These are phyloP conservation scores for Drosophila rufa DNA, from an alignment of 1,140 invertebrate species.

Conservation along the genomic window DNA sequence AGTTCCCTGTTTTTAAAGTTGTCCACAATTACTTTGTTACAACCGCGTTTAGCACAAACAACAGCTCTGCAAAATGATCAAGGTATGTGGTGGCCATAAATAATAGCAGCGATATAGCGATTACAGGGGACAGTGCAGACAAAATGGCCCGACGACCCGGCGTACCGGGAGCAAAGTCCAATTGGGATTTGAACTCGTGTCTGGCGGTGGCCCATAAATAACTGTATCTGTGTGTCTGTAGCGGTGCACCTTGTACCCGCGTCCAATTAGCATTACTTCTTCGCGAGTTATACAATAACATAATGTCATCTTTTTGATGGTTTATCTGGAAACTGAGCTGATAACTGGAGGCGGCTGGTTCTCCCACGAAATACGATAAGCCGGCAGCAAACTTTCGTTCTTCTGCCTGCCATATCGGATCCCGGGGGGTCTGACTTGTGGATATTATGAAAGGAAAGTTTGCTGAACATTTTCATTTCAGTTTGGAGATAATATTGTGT, in stretches of 20 bases:
- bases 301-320: constrained; percentile 1
- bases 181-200: constrained; percentile 41
- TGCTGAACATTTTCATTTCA: not conserved
- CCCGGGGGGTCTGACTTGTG: not conserved
- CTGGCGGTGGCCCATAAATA: constrained; percentile 61
- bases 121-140: not conserved
- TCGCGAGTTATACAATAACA: constrained; percentile 60
- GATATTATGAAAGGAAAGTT: not conserved
- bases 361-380: not conserved
- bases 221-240: constrained; percentile 39
- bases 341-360: not conserved
- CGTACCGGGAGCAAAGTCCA: constrained; percentile 68
- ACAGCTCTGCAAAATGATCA: constrained; percentile 52
- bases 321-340: constrained; percentile 7
- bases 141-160: constrained; percentile 5
- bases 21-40: constrained; percentile 8
- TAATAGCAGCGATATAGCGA: not conserved
- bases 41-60: constrained; percentile 13
- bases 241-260: constrained; percentile 57
- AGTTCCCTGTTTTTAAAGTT: constrained; percentile 23
- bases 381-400: not conserved
- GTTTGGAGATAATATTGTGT: not conserved
- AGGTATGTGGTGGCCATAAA: constrained; percentile 42
- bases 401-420: not conserved
- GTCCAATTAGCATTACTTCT: constrained; percentile 23